Base-by-base conservation (phyloP, 1,140 invertebrate species). In the Bombus ignitus region DNA sequence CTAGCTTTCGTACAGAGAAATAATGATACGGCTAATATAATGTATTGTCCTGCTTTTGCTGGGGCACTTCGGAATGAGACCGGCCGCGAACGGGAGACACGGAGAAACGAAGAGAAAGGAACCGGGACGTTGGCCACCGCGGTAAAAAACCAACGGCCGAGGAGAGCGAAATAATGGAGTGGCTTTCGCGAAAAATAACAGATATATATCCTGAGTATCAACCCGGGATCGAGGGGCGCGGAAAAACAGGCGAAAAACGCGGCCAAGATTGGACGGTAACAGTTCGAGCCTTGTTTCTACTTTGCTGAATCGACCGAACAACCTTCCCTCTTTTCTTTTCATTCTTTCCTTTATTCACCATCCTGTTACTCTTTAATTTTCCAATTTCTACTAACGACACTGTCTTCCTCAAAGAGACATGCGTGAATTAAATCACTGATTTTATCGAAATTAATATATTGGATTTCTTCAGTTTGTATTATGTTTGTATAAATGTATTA, bases 21-120 rank as follows among this genome's bases (percentile, higher is more conserved):
- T 94, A 94, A 94, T 93, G 93, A 93, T 91, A 89, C 91, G 87
- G 92, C 92, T 93, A 92, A 94, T 94, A 93, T 94, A 94, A 93
- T 91, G 93, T 94, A 94, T 93, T 92, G 92, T 93, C 90, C 88
- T 90, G 92, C 87, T 93, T 78, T 92, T 89, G 89, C 88, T 90
- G 91, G 85, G 86, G 89, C 84, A 91, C 93, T 93, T 88, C 74
- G 90, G 78, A 92, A 91, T 88, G 89, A 91, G 90, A 89, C 88
- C 90, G 79, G 89, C 87, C 75, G 86, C 89, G 83, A 88, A 85
- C n/a, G 62, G 44, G 81, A 81, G 83, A 87, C 71, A 76, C 74
- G 53, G 74, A 15, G 83, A 72, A 71, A n/a, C 47, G 80, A 62
- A 65, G 74, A 75, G 83, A 85, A 68, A 44, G 73, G 79, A 81